phyloP scores from a whole-genome alignment of 2,888 invertebrate species.

The Brachypalpus laphriformis region DNA sequence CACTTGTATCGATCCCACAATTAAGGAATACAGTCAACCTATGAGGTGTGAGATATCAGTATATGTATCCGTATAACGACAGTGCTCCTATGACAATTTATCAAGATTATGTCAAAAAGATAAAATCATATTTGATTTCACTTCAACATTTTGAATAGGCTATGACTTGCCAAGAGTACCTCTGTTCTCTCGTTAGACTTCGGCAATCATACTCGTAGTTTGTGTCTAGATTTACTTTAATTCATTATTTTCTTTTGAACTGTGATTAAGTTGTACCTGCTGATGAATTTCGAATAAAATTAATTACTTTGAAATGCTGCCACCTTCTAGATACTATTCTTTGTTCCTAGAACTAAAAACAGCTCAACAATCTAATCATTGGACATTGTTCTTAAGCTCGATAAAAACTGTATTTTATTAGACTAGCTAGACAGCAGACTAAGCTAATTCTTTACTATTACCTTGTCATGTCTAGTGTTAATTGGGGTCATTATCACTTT shows the following conservation, averaged over 20 bases:
- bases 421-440: not conserved
- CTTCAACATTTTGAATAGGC: not conserved
- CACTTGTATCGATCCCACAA: too few species aligned
- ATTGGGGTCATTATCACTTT: too few species aligned
- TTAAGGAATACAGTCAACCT: too few species aligned
- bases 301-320: not conserved
- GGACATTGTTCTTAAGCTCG: not conserved
- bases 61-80: too few species aligned
- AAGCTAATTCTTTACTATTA: too few species aligned
- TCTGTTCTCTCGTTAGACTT: too few species aligned
- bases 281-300: not conserved
- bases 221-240: not conserved
- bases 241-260: not conserved
- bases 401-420: conserved; percentile 10
- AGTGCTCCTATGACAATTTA: too few species aligned
- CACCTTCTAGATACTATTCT: not conserved
- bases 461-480: too few species aligned
- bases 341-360: not conserved
- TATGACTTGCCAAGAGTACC: not conserved
- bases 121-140: not conserved
- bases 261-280: not conserved
- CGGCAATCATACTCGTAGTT: too few species aligned
- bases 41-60: too few species aligned
- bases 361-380: conserved; percentile 1
- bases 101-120: not conserved